Percentiles rank a stretch among this genome's conserved stretches.
These are phyloP conservation scores for Porites lutea DNA, from an alignment of 64 coral and sea anemone genomes.

Conservation along the genomic window DNA sequence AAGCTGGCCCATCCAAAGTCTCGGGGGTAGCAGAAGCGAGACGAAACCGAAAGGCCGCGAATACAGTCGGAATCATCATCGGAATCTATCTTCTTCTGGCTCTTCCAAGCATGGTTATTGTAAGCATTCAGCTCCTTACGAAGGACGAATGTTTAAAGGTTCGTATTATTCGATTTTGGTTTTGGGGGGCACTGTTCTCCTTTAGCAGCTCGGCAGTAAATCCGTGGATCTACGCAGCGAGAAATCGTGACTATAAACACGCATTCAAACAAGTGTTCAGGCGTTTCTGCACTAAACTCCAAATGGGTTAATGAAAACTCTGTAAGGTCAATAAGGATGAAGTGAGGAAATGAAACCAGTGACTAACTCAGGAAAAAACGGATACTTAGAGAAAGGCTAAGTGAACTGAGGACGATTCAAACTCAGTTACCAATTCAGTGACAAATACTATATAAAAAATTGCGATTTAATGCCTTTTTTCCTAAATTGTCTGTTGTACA, in stretches of 20 bases:
- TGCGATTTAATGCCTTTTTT: too few species aligned
- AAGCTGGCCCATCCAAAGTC: neutral
- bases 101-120: conserved; percentile 76
- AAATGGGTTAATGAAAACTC: neutral
- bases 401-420: too few species aligned
- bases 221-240: conserved; percentile 78
- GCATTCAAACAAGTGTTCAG: conserved; percentile 74
- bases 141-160: conserved; percentile 51
- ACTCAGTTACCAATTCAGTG: too few species aligned
- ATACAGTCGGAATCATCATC: conserved; percentile 81
- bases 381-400: too few species aligned
- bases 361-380: neutral
- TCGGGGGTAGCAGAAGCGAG: neutral
- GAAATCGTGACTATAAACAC: conserved; percentile 63
- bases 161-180: conserved; percentile 67
- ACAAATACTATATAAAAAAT: too few species aligned
- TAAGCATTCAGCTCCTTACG: conserved; percentile 64
- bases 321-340: neutral
- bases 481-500: too few species aligned
- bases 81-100: conserved; percentile 64
- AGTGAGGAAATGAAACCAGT: neutral
- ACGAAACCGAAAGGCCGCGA: conserved; percentile 78
- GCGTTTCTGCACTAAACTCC: neutral
- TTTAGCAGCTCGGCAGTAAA: conserved; percentile 78
- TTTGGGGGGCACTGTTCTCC: conserved; percentile 77